phyloP scores from a whole-genome alignment of 2,888 invertebrate species.

The Beris morrisii region DNA sequence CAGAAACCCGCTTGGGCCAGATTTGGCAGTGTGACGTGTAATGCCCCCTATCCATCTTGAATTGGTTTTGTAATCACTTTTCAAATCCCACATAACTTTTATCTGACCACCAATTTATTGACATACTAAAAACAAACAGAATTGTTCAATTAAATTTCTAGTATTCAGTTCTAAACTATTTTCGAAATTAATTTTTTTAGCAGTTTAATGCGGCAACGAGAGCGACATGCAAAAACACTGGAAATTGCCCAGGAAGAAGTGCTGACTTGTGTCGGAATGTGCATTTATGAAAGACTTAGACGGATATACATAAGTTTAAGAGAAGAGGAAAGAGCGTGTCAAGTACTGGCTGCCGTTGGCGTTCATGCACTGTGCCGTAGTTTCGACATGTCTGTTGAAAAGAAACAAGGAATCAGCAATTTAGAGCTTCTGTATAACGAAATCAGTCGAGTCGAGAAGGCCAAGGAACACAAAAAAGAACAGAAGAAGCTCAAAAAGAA shows the following conservation, averaged over 20 bases:
- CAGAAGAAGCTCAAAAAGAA: conserved; percentile 81
- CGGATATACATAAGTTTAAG: conserved; percentile 82
- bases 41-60: too few species aligned
- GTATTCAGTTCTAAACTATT: too few species aligned
- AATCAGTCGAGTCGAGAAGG: conserved; percentile 82
- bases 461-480: conserved; percentile 82
- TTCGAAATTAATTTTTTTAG: conserved; percentile 40
- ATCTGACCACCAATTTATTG: too few species aligned
- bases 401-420: conserved; percentile 85
- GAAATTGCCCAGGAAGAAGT: conserved; percentile 97
- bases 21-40: too few species aligned
- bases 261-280: conserved; percentile 89
- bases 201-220: conserved; percentile 67
- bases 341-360: conserved; percentile 85
- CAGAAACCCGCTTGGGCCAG: too few species aligned
- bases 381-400: conserved; percentile 88
- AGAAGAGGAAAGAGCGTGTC: conserved; percentile 93
- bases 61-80: too few species aligned
- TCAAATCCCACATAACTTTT: too few species aligned
- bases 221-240: conserved; percentile 93
- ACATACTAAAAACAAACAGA: too few species aligned
- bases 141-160: too few species aligned
- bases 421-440: conserved; percentile 86
- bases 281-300: conserved; percentile 87
- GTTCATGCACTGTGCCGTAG: conserved; percentile 85